Percentiles rank a stretch among this genome's conserved stretches.
phyloP scores from a whole-genome alignment of 1,140 invertebrate species.

The Thaumetopoea pityocampa region DNA sequence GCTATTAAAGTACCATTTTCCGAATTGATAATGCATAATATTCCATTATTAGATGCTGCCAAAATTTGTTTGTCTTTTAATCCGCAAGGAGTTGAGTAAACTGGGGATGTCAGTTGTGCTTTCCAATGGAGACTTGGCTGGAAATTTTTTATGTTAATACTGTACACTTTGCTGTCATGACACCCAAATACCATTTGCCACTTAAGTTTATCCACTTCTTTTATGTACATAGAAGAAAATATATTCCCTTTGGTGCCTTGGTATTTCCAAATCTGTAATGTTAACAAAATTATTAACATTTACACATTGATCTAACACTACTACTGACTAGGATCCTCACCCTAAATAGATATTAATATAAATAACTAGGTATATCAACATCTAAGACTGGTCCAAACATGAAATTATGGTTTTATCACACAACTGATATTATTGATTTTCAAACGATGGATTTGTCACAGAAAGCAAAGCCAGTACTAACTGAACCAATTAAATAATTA shows the following conservation, averaged over 20 bases:
- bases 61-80: conserved; percentile 58
- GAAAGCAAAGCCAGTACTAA: no score
- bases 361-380: no score
- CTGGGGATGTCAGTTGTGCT: conserved; percentile 68
- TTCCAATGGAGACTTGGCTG: conserved; percentile 61
- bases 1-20: conserved; percentile 64
- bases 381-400: no score
- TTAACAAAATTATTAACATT: not conserved
- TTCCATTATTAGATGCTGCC: conserved; percentile 76
- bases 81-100: conserved; percentile 80
- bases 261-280: conserved; percentile 79
- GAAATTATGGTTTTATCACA: no score
- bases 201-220: conserved; percentile 43
- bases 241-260: conserved; percentile 76
- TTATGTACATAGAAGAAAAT: conserved; percentile 79
- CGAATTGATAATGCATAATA: conserved; percentile 75
- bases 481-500: no score
- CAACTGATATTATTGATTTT: no score
- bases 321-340: no score
- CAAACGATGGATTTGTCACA: no score
- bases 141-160: conserved; percentile 56
- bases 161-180: conserved; percentile 79
- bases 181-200: conserved; percentile 79
- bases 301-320: no score
- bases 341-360: no score